Percentiles rank a stretch among this genome's conserved stretches.
Evolutionary conservation across 2,113 vertebrate genomes (phyloP).

Genomic region (Tachysurus vachellii): DNA sequence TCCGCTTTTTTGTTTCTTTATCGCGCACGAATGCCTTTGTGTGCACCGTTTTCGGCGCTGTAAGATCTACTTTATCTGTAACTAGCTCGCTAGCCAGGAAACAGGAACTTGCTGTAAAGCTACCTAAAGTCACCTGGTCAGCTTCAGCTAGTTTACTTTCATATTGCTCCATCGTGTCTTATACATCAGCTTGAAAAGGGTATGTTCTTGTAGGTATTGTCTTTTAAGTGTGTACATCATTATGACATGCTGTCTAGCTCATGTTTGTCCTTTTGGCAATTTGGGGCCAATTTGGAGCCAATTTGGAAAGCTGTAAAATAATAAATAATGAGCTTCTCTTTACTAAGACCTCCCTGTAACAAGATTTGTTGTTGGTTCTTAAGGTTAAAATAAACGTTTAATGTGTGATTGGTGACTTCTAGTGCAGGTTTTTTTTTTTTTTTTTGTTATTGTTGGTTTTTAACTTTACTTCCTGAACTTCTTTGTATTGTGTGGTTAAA

Average conservation of each 20-base stretch:
- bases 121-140: constrained; percentile 3
- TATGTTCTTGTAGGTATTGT: not conserved
- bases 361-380: not conserved
- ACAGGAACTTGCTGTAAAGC: constrained; percentile 12
- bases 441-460: not conserved
- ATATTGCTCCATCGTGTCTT: not conserved
- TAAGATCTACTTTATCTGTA: not conserved
- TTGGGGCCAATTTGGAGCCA: too few species aligned
- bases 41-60: not conserved
- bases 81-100: constrained; percentile 4
- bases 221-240: not conserved
- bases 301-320: not conserved
- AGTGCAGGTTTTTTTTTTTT: not conserved
- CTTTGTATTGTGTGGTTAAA: not conserved
- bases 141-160: not conserved
- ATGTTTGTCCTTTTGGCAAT: not conserved
- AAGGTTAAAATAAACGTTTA: not conserved
- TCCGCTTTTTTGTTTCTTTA: not conserved
- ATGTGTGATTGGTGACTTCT: not conserved
- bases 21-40: not conserved
- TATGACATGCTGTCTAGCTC: not conserved
- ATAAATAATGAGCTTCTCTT: not conserved
- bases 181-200: not conserved
- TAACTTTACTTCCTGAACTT: not conserved
- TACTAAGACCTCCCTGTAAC: not conserved